A percentile compares a stretch with the other conserved stretches of the same genome.
Evolutionary conservation across 2,113 vertebrate species (phyloP).

Genomic region (Corythoichthys haematopterus): DNA sequence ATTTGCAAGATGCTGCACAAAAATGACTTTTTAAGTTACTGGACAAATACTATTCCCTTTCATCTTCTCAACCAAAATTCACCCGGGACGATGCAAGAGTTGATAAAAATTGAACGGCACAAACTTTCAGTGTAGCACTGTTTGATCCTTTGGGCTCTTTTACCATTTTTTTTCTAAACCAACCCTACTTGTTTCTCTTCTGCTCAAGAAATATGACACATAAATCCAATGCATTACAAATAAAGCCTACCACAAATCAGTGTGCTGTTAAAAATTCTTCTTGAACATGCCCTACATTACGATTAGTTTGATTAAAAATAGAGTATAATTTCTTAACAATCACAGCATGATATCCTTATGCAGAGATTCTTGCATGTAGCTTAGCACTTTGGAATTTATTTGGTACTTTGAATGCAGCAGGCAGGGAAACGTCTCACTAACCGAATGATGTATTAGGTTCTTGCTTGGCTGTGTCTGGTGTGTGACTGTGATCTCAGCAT

Average conservation of each 20-base stretch:
- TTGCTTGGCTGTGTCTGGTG: slow-evolving; percentile 25
- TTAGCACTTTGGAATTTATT: slow-evolving; percentile 23
- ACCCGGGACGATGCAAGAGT: slow-evolving; percentile 12
- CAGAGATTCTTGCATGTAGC: slow-evolving; percentile 23
- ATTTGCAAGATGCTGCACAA: slow-evolving; percentile 30
- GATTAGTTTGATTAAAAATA: slow-evolving; percentile 6
- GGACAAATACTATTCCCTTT: slow-evolving; percentile 7
- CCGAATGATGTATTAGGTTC: slow-evolving; percentile 34
- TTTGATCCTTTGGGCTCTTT: background rate
- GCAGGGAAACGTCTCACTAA: slow-evolving; percentile 33
- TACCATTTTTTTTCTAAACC: slow-evolving; percentile 14
- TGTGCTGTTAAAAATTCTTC: slow-evolving; percentile 27
- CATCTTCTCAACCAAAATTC: slow-evolving; percentile 17
- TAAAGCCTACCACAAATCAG: slow-evolving; percentile 6
- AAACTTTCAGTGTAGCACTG: slow-evolving; percentile 23
- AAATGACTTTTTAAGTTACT: slow-evolving; percentile 25
- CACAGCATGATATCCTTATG: slow-evolving; percentile 19
- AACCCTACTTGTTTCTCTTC: slow-evolving; percentile 12
- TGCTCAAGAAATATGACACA: slow-evolving; percentile 5
- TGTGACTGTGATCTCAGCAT: slow-evolving; percentile 27
- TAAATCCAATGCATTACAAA: slow-evolving; percentile 21
- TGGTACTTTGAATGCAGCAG: slow-evolving; percentile 23
- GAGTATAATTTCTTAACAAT: slow-evolving; percentile 26
- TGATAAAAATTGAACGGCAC: slow-evolving; percentile 17
- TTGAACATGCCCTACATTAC: slow-evolving; percentile 2